phyloP scores from a whole-genome alignment of 2,797 vertebrate species.

The Anableps anableps region DNA sequence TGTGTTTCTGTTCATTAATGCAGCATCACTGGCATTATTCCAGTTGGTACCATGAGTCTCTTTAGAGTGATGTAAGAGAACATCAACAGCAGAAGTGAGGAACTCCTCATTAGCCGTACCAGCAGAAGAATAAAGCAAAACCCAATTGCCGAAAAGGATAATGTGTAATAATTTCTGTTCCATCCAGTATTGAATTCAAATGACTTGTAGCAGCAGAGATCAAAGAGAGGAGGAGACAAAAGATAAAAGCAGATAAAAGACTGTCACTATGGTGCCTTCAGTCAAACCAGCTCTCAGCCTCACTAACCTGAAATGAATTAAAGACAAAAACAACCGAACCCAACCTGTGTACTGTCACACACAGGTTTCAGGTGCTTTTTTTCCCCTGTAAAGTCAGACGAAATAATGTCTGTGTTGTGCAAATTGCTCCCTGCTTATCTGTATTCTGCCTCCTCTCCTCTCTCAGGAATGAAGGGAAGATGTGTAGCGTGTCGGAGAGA shows the following conservation, averaged over 20 bases:
- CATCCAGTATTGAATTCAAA: conserved; percentile 32
- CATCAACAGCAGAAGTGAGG: background rate
- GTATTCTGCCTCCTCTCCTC: conserved; percentile 14
- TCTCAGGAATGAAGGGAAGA: conserved; percentile 13
- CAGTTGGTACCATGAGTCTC: background rate
- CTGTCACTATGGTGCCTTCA: conserved; percentile 43
- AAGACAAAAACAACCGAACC: conserved; percentile 1
- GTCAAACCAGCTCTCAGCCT: conserved; percentile 9
- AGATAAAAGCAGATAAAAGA: conserved; percentile 59
- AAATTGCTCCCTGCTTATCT: conserved; percentile 23
- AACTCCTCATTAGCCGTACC: conserved; percentile 3
- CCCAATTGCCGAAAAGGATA: conserved; percentile 8
- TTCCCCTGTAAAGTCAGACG: conserved; percentile 6
- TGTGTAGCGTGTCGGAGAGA: background rate
- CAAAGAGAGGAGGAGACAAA: conserved; percentile 59
- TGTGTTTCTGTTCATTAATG: background rate
- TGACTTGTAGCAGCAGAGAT: conserved; percentile 50
- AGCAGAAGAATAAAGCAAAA: conserved; percentile 5
- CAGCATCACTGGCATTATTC: background rate
- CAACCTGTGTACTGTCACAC: background rate
- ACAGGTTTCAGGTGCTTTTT: conserved; percentile 1
- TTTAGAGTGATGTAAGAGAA: background rate
- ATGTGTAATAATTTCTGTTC: conserved; percentile 16
- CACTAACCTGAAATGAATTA: conserved; percentile 20
- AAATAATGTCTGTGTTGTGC: conserved; percentile 2